Evolutionary conservation across 2,797 vertebrate species (phyloP).

Genomic region (Acanthurus lineatus): DNA sequence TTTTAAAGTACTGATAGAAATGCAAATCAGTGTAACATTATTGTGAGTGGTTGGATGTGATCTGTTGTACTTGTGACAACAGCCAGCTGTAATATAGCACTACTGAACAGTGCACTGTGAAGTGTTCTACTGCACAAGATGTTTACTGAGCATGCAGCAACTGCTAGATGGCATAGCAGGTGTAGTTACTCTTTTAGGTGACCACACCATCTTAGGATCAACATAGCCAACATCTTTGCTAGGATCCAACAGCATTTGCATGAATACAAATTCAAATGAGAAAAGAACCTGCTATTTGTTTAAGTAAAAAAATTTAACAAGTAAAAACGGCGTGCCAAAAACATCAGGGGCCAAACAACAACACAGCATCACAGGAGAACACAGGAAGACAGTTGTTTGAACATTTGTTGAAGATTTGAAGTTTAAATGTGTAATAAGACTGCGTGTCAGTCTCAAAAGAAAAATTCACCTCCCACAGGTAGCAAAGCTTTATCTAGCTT

Average conservation of each 20-base stretch:
- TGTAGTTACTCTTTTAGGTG: constrained; percentile 4
- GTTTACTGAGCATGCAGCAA: constrained; percentile 40
- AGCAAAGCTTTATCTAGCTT: constrained; percentile 4
- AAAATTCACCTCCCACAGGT: neutral
- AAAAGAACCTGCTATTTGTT: neutral
- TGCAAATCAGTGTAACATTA: too few relatives aligned
- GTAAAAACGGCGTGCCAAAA: neutral
- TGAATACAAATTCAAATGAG: constrained; percentile 13
- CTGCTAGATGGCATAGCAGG: constrained; percentile 11
- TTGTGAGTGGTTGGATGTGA: constrained; percentile 1
- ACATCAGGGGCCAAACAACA: neutral
- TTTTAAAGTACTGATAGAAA: too few relatives aligned
- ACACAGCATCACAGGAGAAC: constrained; percentile 9
- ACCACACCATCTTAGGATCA: constrained; percentile 7
- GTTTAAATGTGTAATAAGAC: constrained; percentile 1
- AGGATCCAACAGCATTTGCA: constrained; percentile 38
- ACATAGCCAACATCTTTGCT: constrained; percentile 6
- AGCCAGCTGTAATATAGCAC: neutral
- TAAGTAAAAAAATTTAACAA: constrained; percentile 4
- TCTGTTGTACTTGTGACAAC: constrained; percentile 10
- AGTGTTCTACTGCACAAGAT: neutral
- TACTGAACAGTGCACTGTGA: neutral
- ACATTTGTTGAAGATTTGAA: neutral
- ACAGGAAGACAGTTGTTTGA: neutral
- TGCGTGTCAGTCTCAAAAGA: constrained; percentile 8